phyloP scores from a whole-genome alignment of 2,113 vertebrate species.

The Paracanthobrama guichenoti region DNA sequence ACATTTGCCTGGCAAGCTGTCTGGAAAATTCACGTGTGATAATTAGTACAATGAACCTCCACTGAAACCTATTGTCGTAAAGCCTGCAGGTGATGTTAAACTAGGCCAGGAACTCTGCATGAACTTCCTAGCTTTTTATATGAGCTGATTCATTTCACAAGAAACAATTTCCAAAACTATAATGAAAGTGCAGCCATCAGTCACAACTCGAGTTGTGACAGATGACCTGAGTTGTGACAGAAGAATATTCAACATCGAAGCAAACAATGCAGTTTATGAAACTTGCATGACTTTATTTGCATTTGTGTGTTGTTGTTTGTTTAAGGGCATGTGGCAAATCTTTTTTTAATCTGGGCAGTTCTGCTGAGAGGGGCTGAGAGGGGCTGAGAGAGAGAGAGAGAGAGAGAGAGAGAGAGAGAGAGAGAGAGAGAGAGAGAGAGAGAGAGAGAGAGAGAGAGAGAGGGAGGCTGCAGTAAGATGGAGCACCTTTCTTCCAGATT shows the following conservation, averaged over 20 bases:
- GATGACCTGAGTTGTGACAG: not conserved
- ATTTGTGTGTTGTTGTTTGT: not conserved
- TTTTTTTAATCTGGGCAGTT: conserved; percentile 8
- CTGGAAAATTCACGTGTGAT: not conserved
- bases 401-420: too few species aligned
- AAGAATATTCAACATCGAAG: not conserved
- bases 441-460: not conserved
- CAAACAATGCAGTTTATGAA: conserved; percentile 7
- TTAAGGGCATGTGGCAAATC: not conserved
- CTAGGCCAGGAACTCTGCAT: conserved; percentile 27
- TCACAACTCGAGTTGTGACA: not conserved
- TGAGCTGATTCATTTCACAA: conserved; percentile 11
- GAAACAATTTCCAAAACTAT: not conserved
- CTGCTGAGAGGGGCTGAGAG: not conserved
- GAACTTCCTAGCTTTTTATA: not conserved
- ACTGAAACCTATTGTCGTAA: not conserved
- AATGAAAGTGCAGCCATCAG: conserved; percentile 3
- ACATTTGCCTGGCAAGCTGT: not conserved
- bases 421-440: too few species aligned
- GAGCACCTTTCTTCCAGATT: conserved; percentile 18
- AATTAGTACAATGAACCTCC: not conserved
- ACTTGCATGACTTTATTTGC: conserved; percentile 5
- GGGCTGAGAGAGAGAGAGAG: not conserved
- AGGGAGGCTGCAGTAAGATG: not conserved
- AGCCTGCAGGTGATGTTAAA: conserved; percentile 39